Conservation (phyloP, 2,113 vertebrate species). For the Petaurus breviceps region DNA sequence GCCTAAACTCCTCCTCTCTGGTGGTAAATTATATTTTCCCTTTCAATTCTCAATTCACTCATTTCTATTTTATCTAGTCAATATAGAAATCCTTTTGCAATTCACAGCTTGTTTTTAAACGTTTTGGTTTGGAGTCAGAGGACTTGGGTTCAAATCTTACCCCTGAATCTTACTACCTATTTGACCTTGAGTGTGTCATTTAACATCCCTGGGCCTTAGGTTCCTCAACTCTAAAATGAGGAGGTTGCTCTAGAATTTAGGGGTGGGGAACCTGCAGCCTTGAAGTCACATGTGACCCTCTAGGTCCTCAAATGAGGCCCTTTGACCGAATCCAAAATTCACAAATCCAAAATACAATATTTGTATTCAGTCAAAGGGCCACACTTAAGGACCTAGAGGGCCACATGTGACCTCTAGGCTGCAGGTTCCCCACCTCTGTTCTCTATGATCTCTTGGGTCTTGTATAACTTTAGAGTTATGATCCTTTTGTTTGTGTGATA, state of each 20-base stretch:
- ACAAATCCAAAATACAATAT: too few species aligned
- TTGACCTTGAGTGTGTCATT: not conserved
- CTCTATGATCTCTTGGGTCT: not conserved
- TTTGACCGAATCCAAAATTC: too few species aligned
- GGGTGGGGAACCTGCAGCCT: too few species aligned
- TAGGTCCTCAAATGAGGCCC: too few species aligned
- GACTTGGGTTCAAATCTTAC: not conserved
- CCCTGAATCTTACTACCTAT: not conserved
- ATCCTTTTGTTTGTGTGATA: not conserved
- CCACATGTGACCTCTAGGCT: too few species aligned
- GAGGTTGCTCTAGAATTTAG: not conserved
- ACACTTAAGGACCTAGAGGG: too few species aligned
- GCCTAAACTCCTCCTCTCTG: not conserved
- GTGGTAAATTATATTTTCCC: not conserved
- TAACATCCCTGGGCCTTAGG: not conserved
- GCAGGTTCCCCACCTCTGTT: too few species aligned
- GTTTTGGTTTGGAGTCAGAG: not conserved
- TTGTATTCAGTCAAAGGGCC: too few species aligned
- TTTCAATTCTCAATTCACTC: not conserved
- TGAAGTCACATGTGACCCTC: too few species aligned
- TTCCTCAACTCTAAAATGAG: not conserved
- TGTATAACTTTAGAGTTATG: not conserved
- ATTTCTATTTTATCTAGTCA: not conserved
- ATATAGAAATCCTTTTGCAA: not conserved
- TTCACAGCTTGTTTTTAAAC: not conserved